A percentile compares a stretch with the other conserved stretches of the same genome.
phyloP scores from a whole-genome alignment of 53 echinoderm and acorn worm genomes.

The Patiria pectinifera region DNA sequence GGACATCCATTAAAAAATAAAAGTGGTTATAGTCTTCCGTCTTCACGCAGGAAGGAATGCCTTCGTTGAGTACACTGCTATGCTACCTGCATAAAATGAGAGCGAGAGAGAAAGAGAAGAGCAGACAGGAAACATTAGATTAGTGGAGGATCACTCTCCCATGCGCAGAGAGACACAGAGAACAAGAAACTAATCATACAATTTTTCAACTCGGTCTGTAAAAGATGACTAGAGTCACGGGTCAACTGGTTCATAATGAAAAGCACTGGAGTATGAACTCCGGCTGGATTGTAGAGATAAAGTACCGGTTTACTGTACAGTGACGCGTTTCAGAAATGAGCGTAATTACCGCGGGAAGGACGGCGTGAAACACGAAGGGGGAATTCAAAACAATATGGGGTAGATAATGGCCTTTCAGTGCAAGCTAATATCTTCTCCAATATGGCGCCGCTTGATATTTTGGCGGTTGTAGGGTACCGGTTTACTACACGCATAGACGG shows the following conservation, averaged over 20 bases:
- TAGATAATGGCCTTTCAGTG: too few species aligned
- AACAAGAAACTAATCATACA: neutral
- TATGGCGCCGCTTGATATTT: too few species aligned
- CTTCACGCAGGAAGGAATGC: neutral
- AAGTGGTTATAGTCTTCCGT: slow-evolving; percentile 15
- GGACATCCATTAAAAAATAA: slow-evolving; percentile 47
- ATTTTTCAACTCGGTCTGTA: neutral
- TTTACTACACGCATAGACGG: too few species aligned
- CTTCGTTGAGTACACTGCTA: neutral
- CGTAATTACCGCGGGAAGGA: too few species aligned
- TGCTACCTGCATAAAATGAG: neutral
- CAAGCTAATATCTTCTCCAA: too few species aligned
- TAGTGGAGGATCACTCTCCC: neutral
- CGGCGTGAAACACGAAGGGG: too few species aligned
- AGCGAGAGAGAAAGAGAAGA: neutral
- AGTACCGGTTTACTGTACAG: neutral
- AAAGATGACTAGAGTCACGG: slow-evolving; percentile 28
- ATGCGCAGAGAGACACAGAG: neutral
- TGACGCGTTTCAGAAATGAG: neutral
- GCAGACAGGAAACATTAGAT: slow-evolving; percentile 5
- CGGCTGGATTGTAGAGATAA: neutral
- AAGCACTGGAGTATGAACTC: slow-evolving; percentile 34
- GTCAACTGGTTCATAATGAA: slow-evolving; percentile 47
- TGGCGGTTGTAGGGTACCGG: too few species aligned
- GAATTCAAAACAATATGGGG: too few species aligned